phyloP scores from a whole-genome alignment of 2,888 invertebrate species.

The Ophioninae sp. region DNA sequence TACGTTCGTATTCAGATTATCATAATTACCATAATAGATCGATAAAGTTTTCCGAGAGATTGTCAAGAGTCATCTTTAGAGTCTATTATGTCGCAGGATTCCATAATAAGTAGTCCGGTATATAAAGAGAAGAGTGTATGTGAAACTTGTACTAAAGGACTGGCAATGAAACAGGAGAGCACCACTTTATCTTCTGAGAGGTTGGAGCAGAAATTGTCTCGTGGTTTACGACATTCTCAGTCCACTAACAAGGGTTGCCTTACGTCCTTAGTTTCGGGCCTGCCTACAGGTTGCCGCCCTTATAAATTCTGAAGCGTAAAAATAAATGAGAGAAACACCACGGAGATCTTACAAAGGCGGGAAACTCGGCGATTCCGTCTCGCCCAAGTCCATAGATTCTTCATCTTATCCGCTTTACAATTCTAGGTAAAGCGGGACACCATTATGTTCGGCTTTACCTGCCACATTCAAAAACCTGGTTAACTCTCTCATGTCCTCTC shows the following conservation, averaged over 20 bases:
- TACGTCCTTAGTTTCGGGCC: slow-evolving; percentile 28
- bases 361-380: slow-evolving; percentile 37
- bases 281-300: slow-evolving; percentile 41
- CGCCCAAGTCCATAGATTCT: slow-evolving; percentile 57
- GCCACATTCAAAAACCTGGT: too few species aligned
- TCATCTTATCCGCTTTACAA: slow-evolving; percentile 60
- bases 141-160: not conserved
- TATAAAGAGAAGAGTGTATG: slow-evolving; percentile 4
- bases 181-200: not conserved
- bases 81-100: not conserved
- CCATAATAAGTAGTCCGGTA: not conserved
- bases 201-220: slow-evolving; percentile 45
- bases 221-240: slow-evolving; percentile 53
- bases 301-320: slow-evolving; percentile 55
- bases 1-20: not conserved
- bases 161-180: not conserved
- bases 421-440: slow-evolving; percentile 31
- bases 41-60: not conserved
- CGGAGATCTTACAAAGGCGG: slow-evolving; percentile 17
- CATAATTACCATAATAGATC: not conserved
- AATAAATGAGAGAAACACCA: slow-evolving; percentile 52
- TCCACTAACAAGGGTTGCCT: slow-evolving; percentile 55
- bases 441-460: too few species aligned
- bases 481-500: slow-evolving; percentile 66
- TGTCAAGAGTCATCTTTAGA: not conserved